Conservation (phyloP, 1,140 invertebrate genomes). For the Conopomorpha cramerella region DNA sequence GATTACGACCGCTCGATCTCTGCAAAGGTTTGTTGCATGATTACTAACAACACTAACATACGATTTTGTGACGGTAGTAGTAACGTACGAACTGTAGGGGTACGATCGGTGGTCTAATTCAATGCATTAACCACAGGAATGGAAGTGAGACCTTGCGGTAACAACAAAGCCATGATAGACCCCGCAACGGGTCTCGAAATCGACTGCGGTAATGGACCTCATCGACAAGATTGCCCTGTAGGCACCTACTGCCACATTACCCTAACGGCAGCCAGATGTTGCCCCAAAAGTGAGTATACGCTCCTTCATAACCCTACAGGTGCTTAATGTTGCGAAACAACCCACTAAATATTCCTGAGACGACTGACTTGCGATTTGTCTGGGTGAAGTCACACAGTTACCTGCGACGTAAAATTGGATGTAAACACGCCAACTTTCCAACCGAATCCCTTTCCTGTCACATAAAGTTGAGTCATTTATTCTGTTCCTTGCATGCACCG, state of each 20-base stretch:
- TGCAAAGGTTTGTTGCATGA: constrained; percentile 73
- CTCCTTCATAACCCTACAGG: no score
- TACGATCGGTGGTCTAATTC: constrained; percentile 7
- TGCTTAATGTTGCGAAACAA: no score
- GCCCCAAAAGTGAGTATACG: constrained; percentile 73
- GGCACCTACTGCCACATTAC: constrained; percentile 86
- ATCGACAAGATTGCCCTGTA: constrained; percentile 77
- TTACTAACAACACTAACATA: constrained; percentile 10
- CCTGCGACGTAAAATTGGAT: constrained; percentile 32
- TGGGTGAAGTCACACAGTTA: constrained; percentile 18
- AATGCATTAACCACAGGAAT: constrained; percentile 64
- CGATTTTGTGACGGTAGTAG: constrained; percentile 2
- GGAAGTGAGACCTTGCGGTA: constrained; percentile 85
- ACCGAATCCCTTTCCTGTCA: constrained; percentile 30
- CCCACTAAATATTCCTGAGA: no score
- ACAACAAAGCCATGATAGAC: constrained; percentile 76
- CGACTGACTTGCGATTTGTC: constrained; percentile 18
- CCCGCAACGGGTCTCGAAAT: constrained; percentile 73
- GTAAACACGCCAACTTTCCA: constrained; percentile 39
- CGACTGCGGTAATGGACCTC: constrained; percentile 82
- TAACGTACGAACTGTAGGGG: neutral
- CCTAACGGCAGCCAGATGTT: constrained; percentile 78
- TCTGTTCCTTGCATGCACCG: no score
- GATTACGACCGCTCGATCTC: constrained; percentile 76
- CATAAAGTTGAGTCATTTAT: constrained; percentile 25